Evolutionary conservation across 2,797 vertebrate genomes (phyloP).

Genomic region (Kryptopterus vitreolus): DNA sequence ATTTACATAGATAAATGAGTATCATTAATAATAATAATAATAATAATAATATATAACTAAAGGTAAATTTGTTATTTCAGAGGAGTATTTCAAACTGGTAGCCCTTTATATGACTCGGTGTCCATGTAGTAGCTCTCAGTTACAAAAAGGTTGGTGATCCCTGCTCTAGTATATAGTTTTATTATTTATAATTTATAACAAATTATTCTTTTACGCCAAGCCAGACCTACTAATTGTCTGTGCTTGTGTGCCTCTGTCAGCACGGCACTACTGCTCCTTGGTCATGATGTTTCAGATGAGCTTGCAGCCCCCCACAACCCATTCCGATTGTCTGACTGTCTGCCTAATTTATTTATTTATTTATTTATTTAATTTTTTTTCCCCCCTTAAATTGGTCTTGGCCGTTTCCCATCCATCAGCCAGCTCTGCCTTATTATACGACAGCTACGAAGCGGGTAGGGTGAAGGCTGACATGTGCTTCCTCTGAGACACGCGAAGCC

Average conservation of each 20-base stretch:
- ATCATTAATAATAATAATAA: no score
- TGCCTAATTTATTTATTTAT: no score
- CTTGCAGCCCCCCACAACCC: background rate
- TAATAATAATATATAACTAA: no score
- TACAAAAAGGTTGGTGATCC: no score
- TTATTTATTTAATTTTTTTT: no score
- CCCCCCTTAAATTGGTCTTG: background rate
- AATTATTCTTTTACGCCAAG: background rate
- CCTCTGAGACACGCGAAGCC: background rate
- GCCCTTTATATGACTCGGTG: no score
- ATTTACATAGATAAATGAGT: no score
- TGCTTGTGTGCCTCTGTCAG: background rate
- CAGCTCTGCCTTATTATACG: background rate
- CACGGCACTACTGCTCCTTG: background rate
- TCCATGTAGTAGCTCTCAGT: no score
- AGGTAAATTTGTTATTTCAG: no score
- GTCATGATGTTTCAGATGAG: background rate
- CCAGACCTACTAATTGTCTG: background rate
- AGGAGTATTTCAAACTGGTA: no score
- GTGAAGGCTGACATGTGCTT: slow-evolving; percentile 13
- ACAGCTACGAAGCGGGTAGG: background rate
- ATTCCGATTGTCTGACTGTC: background rate
- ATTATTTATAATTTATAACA: no score
- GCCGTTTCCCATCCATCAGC: slow-evolving; percentile 5
- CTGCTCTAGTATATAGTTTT: no score